Conservation (phyloP, 2,113 vertebrate genomes). For the Toxostoma redivivum region DNA sequence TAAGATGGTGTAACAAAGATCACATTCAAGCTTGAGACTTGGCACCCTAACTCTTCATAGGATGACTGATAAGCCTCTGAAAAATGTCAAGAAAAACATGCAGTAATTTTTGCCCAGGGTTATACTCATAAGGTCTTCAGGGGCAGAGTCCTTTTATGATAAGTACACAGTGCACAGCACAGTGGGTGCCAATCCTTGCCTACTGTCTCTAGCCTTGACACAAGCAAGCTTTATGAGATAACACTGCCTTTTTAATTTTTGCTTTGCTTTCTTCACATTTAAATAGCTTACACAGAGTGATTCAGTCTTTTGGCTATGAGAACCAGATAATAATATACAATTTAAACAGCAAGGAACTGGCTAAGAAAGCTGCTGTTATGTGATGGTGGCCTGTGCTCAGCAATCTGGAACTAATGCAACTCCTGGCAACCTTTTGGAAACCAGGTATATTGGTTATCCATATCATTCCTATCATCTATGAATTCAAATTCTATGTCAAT, state of each 20-base stretch:
- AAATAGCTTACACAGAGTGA: neutral
- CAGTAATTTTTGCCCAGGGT: conserved; percentile 13
- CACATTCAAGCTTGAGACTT: conserved; percentile 5
- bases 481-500: neutral
- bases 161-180: neutral
- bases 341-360: neutral
- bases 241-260: neutral
- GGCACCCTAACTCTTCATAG: neutral
- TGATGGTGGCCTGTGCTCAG: neutral
- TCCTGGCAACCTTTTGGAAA: neutral
- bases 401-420: neutral
- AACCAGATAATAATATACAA: neutral
- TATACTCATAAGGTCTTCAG: neutral
- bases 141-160: neutral
- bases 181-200: neutral
- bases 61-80: neutral
- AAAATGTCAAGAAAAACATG: conserved; percentile 2
- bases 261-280: conserved; percentile 19
- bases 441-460: neutral
- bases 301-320: neutral
- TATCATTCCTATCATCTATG: neutral
- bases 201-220: neutral
- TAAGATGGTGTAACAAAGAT: conserved; percentile 30
- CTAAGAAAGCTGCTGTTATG: neutral
- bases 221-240: neutral